Percentiles rank a stretch among this genome's conserved stretches.
Evolutionary conservation across 2,888 invertebrate genomes (phyloP).

Genomic region (Rutpela maculata): DNA sequence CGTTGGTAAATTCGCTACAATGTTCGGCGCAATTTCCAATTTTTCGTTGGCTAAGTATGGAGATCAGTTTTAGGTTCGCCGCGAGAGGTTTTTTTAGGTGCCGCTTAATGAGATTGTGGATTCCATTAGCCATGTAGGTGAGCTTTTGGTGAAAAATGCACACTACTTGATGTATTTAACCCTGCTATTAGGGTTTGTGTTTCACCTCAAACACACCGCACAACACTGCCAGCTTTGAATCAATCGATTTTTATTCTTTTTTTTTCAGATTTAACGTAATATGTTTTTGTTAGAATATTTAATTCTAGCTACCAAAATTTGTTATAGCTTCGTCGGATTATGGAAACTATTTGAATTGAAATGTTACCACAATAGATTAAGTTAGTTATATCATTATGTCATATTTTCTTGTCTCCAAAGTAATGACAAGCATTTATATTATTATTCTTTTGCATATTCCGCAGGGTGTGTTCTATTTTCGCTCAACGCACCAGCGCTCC

Average conservation of each 20-base stretch:
- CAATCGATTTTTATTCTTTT: slow-evolving; percentile 32
- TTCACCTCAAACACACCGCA: slow-evolving; percentile 73
- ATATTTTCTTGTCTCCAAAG: too few species aligned
- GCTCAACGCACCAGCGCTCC: too few species aligned
- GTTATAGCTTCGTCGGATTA: not conserved
- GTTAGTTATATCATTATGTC: too few species aligned
- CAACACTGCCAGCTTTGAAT: slow-evolving; percentile 49
- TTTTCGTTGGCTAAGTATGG: slow-evolving; percentile 38
- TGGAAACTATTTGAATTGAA: too few species aligned
- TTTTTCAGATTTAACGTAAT: slow-evolving; percentile 30
- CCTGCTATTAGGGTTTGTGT: slow-evolving; percentile 74
- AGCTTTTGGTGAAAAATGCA: slow-evolving; percentile 72
- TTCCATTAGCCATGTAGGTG: slow-evolving; percentile 64
- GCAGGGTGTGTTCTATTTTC: too few species aligned
- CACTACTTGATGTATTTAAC: slow-evolving; percentile 74
- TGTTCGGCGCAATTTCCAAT: slow-evolving; percentile 28
- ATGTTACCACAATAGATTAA: too few species aligned
- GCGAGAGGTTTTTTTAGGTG: slow-evolving; percentile 56
- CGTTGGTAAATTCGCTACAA: not conserved
- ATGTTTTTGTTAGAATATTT: slow-evolving; percentile 22
- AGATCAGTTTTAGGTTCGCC: slow-evolving; percentile 50
- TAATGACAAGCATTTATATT: too few species aligned
- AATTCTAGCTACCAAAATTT: not conserved
- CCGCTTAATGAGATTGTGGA: slow-evolving; percentile 60
- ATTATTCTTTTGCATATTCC: too few species aligned